phyloP scores from a whole-genome alignment of 2,797 vertebrate species.

The Pygocentrus nattereri region DNA sequence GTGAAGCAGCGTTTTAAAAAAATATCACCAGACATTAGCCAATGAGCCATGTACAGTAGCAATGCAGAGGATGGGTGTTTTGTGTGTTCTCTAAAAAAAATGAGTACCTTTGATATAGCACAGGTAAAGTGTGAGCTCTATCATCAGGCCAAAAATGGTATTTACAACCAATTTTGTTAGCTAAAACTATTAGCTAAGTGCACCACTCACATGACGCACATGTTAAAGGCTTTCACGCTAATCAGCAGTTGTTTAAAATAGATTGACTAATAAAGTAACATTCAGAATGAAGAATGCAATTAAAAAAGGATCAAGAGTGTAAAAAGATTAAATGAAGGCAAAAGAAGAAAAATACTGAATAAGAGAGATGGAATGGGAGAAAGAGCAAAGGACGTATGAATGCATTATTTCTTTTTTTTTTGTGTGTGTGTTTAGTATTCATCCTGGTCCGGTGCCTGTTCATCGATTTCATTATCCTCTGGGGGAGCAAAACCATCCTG shows the following conservation, averaged over 20 bases:
- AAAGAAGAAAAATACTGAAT: slow-evolving; percentile 45
- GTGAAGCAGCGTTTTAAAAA: slow-evolving; percentile 15
- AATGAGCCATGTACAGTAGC: slow-evolving; percentile 1
- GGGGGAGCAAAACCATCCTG: slow-evolving; percentile 95
- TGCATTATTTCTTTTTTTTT: not conserved
- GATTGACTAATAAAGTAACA: slow-evolving; percentile 47
- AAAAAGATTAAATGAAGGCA: slow-evolving; percentile 37
- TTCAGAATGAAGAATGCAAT: slow-evolving; percentile 6
- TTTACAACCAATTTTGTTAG: not conserved
- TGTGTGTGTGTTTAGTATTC: slow-evolving; percentile 88
- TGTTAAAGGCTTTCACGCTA: slow-evolving; percentile 55
- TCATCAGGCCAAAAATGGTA: slow-evolving; percentile 25
- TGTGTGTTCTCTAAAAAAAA: not conserved
- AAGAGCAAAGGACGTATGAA: not conserved
- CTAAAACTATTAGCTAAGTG: not conserved
- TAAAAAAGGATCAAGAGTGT: slow-evolving; percentile 13
- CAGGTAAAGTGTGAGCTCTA: not conserved
- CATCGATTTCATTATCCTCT: slow-evolving; percentile 88
- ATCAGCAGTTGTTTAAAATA: slow-evolving; percentile 42
- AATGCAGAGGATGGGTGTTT: slow-evolving; percentile 8
- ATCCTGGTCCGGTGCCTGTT: slow-evolving; percentile 86
- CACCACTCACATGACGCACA: slow-evolving; percentile 29
- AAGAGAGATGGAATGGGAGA: slow-evolving; percentile 38
- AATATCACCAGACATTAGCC: not conserved
- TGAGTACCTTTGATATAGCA: not conserved